phyloP scores from a whole-genome alignment of 2,888 invertebrate genomes.

The Adela reaumurella region DNA sequence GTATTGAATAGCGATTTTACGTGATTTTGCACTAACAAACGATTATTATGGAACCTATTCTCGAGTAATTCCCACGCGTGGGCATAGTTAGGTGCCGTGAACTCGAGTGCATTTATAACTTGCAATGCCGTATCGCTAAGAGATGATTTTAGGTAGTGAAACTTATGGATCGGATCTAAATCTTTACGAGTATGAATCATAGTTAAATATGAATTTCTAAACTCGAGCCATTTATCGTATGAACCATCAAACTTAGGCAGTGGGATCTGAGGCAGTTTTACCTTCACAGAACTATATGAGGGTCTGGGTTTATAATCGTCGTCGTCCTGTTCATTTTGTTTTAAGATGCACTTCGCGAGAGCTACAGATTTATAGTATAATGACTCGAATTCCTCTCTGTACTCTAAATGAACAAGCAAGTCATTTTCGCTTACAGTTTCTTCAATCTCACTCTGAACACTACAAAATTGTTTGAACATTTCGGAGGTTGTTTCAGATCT shows the following conservation, averaged over 20 bases:
- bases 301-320: conserved; percentile 3
- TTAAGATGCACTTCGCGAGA: not conserved
- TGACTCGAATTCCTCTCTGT: no score
- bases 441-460: no score
- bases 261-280: conserved; percentile 7
- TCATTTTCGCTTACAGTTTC: no score
- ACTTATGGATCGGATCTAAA: conserved; percentile 7
- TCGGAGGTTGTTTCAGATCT: no score
- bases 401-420: no score
- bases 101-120: conserved; percentile 8
- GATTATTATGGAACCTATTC: conserved; percentile 10
- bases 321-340: conserved; percentile 1
- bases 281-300: conserved; percentile 1
- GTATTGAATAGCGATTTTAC: conserved; percentile 9
- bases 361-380: conserved; percentile 1
- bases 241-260: conserved; percentile 8
- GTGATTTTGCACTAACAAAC: conserved; percentile 10
- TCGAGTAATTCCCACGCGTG: conserved; percentile 12
- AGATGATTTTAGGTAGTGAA: conserved; percentile 6
- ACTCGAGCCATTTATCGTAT: conserved; percentile 9
- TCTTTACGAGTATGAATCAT: conserved; percentile 5
- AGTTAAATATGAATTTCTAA: conserved; percentile 5
- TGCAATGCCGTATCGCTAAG: conserved; percentile 4
- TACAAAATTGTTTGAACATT: no score
- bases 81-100: conserved; percentile 8